Percentiles rank a stretch among this genome's conserved stretches.
These are phyloP conservation scores for Catalaphyllia jardinei DNA, from an alignment of 64 coral and sea anemone genomes.

Conservation along the genomic window DNA sequence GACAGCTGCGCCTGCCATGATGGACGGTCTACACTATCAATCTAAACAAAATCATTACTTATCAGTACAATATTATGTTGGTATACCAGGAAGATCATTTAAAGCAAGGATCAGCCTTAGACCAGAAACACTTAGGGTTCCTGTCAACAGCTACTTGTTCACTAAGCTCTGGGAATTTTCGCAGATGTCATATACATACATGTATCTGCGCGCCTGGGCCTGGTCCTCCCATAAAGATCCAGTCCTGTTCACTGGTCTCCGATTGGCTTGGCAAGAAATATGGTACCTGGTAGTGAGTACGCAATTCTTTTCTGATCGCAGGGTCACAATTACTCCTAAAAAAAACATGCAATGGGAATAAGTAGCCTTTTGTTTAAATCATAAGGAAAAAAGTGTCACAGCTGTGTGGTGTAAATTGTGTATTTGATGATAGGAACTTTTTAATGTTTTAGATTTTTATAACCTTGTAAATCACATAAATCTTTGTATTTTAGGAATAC, in stretches of 20 bases:
- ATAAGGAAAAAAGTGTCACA: not conserved
- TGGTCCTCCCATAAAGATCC: slow-evolving; percentile 98
- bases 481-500: too few relatives aligned
- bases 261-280: slow-evolving; percentile 96
- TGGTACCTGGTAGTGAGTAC: slow-evolving; percentile 85
- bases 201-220: slow-evolving; percentile 98
- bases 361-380: not conserved
- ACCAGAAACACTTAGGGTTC: too few relatives aligned
- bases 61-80: too few relatives aligned
- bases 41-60: slow-evolving; percentile 30
- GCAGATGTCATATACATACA: slow-evolving; percentile 56
- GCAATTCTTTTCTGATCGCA: slow-evolving; percentile 70
- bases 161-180: too few relatives aligned
- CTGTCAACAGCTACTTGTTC: too few relatives aligned
- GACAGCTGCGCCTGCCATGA: slow-evolving; percentile 99
- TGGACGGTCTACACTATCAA: slow-evolving; percentile 95
- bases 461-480: too few relatives aligned
- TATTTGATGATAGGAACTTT: too few relatives aligned
- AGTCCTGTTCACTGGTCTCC: slow-evolving; percentile 94
- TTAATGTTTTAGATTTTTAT: too few relatives aligned
- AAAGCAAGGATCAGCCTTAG: too few relatives aligned
- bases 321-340: slow-evolving; percentile 98
- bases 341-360: not conserved
- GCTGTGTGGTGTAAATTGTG: too few relatives aligned
- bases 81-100: too few relatives aligned